A percentile compares a stretch with the other conserved stretches of the same genome.
Evolutionary conservation across 1,140 invertebrate genomes (phyloP).

Genomic region (Eueides isabella): DNA sequence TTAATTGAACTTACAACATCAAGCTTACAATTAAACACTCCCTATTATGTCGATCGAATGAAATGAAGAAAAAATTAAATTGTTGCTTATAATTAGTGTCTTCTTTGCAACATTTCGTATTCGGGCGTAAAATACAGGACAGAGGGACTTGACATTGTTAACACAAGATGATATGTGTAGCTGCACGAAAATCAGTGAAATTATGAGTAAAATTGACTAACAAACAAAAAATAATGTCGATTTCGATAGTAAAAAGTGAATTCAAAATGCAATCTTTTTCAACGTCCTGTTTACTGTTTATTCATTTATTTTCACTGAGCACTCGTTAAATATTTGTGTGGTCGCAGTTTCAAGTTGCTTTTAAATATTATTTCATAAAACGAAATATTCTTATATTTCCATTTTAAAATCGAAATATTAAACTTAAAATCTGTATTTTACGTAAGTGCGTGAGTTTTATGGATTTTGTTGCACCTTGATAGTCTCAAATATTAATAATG

Average conservation of each 20-base stretch:
- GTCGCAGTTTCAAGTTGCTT: slow-evolving; percentile 5
- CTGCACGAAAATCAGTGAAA: not conserved
- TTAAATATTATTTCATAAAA: not conserved
- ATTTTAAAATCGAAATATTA: not conserved
- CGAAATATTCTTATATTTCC: not conserved
- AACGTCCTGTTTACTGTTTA: not conserved
- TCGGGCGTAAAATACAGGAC: too few relatives aligned
- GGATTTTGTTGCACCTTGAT: too few relatives aligned
- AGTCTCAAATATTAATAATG: too few relatives aligned
- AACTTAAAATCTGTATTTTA: not conserved
- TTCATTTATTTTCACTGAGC: slow-evolving; percentile 3
- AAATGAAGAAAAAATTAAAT: too few relatives aligned
- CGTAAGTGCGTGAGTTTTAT: not conserved
- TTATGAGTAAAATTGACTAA: not conserved
- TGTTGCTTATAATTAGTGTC: too few relatives aligned
- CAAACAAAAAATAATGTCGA: not conserved
- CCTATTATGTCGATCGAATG: too few relatives aligned
- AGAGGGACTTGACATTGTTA: too few relatives aligned
- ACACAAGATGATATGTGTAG: too few relatives aligned
- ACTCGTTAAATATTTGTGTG: slow-evolving; percentile 2
- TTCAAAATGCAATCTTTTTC: not conserved
- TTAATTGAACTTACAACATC: too few relatives aligned
- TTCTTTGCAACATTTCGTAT: too few relatives aligned
- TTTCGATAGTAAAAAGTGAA: not conserved
- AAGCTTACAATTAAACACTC: too few relatives aligned